Evolutionary conservation across 1,140 invertebrate species (phyloP).

Genomic region (Pinna nobilis): DNA sequence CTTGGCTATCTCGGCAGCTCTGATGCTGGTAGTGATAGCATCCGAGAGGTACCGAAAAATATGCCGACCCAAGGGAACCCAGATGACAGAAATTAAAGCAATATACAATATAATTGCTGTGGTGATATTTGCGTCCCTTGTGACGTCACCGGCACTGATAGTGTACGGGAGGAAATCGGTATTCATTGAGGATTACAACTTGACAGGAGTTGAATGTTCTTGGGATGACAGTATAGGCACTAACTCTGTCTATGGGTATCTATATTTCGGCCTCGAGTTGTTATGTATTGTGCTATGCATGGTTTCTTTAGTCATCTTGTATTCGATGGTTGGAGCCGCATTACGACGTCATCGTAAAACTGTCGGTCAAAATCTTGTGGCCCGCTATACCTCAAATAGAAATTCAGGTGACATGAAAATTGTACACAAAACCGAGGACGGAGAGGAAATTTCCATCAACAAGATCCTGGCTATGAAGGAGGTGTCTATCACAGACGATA

Average conservation of each 20-base stretch:
- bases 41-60: conserved; percentile 42
- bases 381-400: not conserved
- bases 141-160: conserved; percentile 26
- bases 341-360: conserved; percentile 13
- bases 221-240: conserved; percentile 28
- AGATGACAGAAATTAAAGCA: conserved; percentile 30
- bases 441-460: not conserved
- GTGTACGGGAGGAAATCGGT: conserved; percentile 39
- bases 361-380: not conserved
- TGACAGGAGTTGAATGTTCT: conserved; percentile 33
- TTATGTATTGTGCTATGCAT: conserved; percentile 28
- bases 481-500: no score
- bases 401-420: not conserved
- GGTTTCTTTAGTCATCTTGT: conserved; percentile 24
- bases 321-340: conserved; percentile 21
- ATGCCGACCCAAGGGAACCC: conserved; percentile 25
- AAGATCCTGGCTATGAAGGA: no score
- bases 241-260: conserved; percentile 18
- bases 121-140: not conserved
- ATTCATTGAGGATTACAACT: not conserved
- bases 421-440: not conserved
- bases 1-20: conserved; percentile 28
- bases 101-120: conserved; percentile 20
- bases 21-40: conserved; percentile 41
- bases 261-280: conserved; percentile 23